These are phyloP conservation scores for Athalia rosae DNA, from an alignment of 2,888 invertebrate genomes.

Conservation along the genomic window DNA sequence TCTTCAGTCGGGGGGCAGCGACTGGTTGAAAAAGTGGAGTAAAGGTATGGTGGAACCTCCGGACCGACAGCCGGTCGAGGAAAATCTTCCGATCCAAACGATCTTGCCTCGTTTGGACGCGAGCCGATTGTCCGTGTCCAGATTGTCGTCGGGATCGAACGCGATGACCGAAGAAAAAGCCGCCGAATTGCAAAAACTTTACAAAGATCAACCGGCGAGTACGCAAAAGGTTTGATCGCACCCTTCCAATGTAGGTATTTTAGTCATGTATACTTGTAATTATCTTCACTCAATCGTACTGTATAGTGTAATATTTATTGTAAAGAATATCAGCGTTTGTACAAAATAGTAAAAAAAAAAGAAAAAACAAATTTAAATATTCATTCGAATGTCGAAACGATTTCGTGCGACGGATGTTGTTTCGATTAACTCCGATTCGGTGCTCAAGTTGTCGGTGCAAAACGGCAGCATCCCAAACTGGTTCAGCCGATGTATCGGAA, in stretches of 20 bases:
- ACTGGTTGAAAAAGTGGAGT: constrained; percentile 64
- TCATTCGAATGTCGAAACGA: not conserved
- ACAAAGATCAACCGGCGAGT: constrained; percentile 46
- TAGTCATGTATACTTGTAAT: not conserved
- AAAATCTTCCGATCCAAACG: constrained; percentile 39
- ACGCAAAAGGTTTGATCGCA: constrained; percentile 22
- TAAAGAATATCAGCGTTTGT: constrained; percentile 9
- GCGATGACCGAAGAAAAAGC: constrained; percentile 39
- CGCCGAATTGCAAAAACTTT: constrained; percentile 47
- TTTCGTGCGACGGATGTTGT: not conserved
- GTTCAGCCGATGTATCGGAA: not conserved
- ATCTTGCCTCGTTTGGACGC: constrained; percentile 32
- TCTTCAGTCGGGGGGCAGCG: constrained; percentile 52
- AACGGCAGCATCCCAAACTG: not conserved
- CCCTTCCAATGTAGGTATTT: not conserved
- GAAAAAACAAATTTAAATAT: not conserved
- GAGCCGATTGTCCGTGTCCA: no score
- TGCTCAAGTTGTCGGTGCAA: not conserved
- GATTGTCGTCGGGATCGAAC: not conserved
- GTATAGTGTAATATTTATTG: constrained; percentile 37
- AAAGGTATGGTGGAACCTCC: constrained; percentile 51
- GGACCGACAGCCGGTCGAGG: constrained; percentile 40
- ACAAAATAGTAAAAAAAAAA: constrained; percentile 5
- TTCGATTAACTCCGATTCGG: not conserved
- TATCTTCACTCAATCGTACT: constrained; percentile 4